Evolutionary conservation across 2,113 vertebrate genomes (phyloP), one percentile per base, ranked within the genome.

Genomic region (Phycodurus eques): DNA sequence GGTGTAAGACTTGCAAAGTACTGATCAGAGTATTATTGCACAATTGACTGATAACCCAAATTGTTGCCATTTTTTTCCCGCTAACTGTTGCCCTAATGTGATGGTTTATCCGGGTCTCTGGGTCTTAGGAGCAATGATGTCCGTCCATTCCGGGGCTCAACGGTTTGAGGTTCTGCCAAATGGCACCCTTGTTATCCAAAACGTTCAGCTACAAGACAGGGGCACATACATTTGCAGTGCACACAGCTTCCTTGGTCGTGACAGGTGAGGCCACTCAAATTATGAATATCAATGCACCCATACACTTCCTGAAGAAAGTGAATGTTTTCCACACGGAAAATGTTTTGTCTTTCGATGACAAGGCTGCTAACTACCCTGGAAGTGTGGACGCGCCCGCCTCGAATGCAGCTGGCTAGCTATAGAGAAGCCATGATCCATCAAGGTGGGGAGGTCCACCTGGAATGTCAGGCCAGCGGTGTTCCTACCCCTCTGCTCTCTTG

Each of bases 181-280:
- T 11, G 97, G 97, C 49, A 96, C 94, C 2, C 89, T 99, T 27
- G 66, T 95, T 76, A 95, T 99, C 79, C 93, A 83, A 19, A 91
- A 89, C 19, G 92, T 90, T 35, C 95, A 96, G 27, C 85, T 93
- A 27, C 96, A 97, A 80, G 97, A 99, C 89, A 93, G 83, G 0
- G 97, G 97, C 13, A 95, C 94, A 65, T 99, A 98, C 84, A 74
- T 95, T 71, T 99, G 97, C 88, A 94, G 90, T 0, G 96, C 94
- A 64, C 91, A 91, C 59, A 98, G 93, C 79, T 81, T 85, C 12
- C 88, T 96, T n/a, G 97, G 97, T 0, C 22, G 83, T 0, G 96
- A 96, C 85, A 88, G 90, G 90, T 90, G 79, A 87, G 78, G 60
- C 49, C 65, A 64, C 42, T 75, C 15, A 15, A 66, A 59, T 51